These are phyloP conservation scores for Gallinago nigripennis DNA, from an alignment of 2,797 vertebrate genomes.

Conservation along the genomic window DNA sequence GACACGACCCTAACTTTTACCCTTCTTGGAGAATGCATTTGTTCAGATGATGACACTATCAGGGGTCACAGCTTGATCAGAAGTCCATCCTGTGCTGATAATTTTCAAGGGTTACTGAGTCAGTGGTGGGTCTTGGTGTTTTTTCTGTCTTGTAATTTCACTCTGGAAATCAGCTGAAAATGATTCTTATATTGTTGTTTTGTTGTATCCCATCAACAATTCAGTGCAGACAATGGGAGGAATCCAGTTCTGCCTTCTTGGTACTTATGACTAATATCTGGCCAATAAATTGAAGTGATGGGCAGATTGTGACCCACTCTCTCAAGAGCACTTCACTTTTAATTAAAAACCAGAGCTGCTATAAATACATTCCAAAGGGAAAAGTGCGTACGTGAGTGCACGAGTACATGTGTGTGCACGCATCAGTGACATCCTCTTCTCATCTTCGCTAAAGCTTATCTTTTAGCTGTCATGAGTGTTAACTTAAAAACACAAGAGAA, in stretches of 20 bases:
- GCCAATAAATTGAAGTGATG: not conserved
- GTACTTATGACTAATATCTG: not conserved
- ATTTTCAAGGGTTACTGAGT: not conserved
- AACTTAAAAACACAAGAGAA: not conserved
- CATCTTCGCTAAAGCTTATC: not conserved
- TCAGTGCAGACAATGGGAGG: not conserved
- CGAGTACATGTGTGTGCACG: not conserved
- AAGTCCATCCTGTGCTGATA: not conserved
- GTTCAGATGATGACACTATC: not conserved
- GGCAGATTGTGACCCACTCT: not conserved
- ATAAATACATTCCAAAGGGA: not conserved
- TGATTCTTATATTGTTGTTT: not conserved
- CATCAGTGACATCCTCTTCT: not conserved
- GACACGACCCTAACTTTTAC: not conserved
- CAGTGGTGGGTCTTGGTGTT: fast-evolving
- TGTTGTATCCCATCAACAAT: not conserved
- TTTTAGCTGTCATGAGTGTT: not conserved
- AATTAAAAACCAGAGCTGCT: not conserved
- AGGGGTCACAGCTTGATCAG: not conserved
- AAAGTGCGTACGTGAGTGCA: not conserved
- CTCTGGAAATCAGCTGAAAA: not conserved
- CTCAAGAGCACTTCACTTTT: not conserved
- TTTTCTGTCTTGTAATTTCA: not conserved
- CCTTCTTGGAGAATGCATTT: not conserved
- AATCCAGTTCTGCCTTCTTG: not conserved